Percentiles rank a stretch among this genome's conserved stretches.
These are phyloP conservation scores for Psittacula derbiana DNA, from an alignment of 2,797 vertebrate species.

Conservation along the genomic window DNA sequence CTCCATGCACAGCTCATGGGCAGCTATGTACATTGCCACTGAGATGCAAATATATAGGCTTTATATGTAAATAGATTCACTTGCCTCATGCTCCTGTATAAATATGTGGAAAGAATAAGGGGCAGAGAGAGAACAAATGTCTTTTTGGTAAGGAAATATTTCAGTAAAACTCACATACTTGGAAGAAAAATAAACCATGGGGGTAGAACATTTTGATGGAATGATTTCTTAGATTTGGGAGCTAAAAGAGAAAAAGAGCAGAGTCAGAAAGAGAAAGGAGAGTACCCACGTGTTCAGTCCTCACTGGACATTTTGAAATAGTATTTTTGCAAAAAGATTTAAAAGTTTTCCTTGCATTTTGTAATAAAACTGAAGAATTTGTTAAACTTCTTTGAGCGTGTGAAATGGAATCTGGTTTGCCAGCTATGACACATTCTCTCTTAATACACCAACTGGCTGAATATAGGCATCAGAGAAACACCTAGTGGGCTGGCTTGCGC, in stretches of 20 bases:
- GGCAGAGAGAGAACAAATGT: background rate
- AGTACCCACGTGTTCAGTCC: background rate
- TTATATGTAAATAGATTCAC: background rate
- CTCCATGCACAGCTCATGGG: background rate
- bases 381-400: accelerated
- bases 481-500: background rate
- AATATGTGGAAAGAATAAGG: background rate
- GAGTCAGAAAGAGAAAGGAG: background rate
- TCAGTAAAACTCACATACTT: background rate
- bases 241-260: background rate
- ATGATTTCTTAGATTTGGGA: background rate
- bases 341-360: background rate
- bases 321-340: background rate
- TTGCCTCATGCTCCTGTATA: background rate
- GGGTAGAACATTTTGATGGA: background rate
- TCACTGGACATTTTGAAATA: background rate
- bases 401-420: background rate
- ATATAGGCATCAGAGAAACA: background rate
- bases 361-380: background rate
- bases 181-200: background rate
- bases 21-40: background rate
- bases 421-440: background rate
- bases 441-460: background rate
- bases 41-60: background rate
- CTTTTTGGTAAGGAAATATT: background rate